Evolutionary conservation across 1,140 invertebrate genomes (phyloP), one percentile per base, ranked within the genome.

Genomic region (Drosophila pseudoobscura): DNA sequence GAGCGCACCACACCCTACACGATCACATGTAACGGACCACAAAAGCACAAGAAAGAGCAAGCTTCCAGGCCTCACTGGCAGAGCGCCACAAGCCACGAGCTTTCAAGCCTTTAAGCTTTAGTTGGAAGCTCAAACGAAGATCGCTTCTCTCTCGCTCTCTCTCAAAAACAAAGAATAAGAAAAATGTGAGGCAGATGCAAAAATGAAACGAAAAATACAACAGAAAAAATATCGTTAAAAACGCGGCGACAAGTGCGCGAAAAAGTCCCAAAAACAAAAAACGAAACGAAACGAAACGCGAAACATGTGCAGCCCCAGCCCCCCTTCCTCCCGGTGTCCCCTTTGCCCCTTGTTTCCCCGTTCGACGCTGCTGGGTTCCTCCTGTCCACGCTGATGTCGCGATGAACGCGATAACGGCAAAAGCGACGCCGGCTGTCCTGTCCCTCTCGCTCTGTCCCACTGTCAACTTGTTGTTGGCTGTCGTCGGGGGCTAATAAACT

Each of bases 401-500:
- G 68, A 63, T 78, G 79, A 59, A 68, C 49, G 68, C 79, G 70
- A 78, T 74, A 78, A 78, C 78, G 58, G 72, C 52, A 49, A 69
- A 69, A 69, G 31, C 66, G 55, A 76, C 78, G 58, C 58, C 78
- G 68, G 61, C 73, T 65, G 78, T 39, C 35, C 35, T 39, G 11
- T 13, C 11, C 5, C 35, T 39, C 35, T 39, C 35, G 11, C 56
- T 47, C 69, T 62, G 49, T 47, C 57, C 47, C 51, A 31, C 60
- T 74, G 71, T 43, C 58, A 61, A 58, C 57, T 44, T 56, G 46
- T 52, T 52, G 58, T 44, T 39, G 43, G 43, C 39, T 52, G 43
- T 49, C 70, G 58, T 68, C 41, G 66, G 78, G 73, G 82, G 78
- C 82, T 87, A 80, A 85, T 85, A 85, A 85, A 85, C 82, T 87